Conservation (phyloP, 64 coral and sea anemone genomes). For the Montipora foliosa region DNA sequence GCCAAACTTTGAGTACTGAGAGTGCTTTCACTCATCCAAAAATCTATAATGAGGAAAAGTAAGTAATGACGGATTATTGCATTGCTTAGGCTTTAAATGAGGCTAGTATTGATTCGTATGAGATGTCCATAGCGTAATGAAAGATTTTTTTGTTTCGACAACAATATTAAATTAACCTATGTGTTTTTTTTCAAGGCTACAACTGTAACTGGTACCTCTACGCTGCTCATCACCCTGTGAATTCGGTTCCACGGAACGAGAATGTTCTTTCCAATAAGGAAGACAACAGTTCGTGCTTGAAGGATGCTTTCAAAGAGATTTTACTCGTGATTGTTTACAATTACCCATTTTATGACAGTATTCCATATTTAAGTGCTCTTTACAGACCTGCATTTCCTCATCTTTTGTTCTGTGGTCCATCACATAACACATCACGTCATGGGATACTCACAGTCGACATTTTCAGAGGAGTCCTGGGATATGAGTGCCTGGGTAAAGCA, state of each 20-base stretch:
- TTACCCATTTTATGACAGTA: conserved; percentile 88
- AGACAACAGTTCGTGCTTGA: conserved; percentile 56
- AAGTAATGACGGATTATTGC: too few relatives aligned
- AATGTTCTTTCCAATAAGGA: background rate
- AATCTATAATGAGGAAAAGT: too few relatives aligned
- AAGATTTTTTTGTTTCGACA: background rate
- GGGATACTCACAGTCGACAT: conserved; percentile 76
- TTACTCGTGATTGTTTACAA: conserved; percentile 87
- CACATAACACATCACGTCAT: conserved; percentile 39
- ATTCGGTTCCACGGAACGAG: background rate
- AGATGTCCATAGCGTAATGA: background rate
- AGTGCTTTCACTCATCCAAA: too few relatives aligned
- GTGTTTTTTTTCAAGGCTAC: conserved; percentile 10
- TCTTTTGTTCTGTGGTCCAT: conserved; percentile 85
- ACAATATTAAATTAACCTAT: background rate
- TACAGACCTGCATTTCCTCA: conserved; percentile 84
- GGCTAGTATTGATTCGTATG: too few relatives aligned
- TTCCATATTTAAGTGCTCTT: conserved; percentile 55
- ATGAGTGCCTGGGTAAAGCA: conserved; percentile 85
- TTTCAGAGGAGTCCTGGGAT: conserved; percentile 81
- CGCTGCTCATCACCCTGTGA: background rate
- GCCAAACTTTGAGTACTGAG: too few relatives aligned
- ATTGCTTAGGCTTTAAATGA: too few relatives aligned
- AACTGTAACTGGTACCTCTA: background rate
- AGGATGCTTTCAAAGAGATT: conserved; percentile 78